Conservation (phyloP, 1,140 invertebrate genomes). For the Coelopa frigida region DNA sequence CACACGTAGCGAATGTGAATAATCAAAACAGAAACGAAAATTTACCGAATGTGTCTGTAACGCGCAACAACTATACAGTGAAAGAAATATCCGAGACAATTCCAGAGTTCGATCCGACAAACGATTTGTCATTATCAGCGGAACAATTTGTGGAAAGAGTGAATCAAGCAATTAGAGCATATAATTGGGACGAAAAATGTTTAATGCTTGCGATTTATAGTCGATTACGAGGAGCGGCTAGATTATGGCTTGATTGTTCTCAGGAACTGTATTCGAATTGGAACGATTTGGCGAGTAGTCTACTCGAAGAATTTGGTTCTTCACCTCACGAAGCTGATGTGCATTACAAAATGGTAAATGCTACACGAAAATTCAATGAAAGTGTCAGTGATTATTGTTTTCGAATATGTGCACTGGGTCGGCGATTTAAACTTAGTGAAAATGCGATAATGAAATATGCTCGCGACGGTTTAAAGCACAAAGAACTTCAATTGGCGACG, state of each 20-base stretch:
- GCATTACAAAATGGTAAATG: not conserved
- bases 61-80: no score
- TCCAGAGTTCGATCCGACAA: slow-evolving; percentile 10
- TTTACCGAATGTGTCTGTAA: no score
- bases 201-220: slow-evolving; percentile 6
- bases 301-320: slow-evolving; percentile 2
- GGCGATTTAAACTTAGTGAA: slow-evolving; percentile 1
- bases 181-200: slow-evolving; percentile 4
- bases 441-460: slow-evolving; percentile 5
- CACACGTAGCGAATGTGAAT: no score
- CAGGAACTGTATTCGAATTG: slow-evolving; percentile 1
- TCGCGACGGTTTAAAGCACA: slow-evolving; percentile 5
- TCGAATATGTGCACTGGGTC: not conserved
- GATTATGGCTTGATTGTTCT: slow-evolving; percentile 7
- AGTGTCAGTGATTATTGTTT: slow-evolving; percentile 7
- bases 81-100: slow-evolving; percentile 11
- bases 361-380: not conserved
- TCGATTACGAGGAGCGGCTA: slow-evolving; percentile 5
- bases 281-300: not conserved
- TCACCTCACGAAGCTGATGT: slow-evolving; percentile 6
- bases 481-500: not conserved
- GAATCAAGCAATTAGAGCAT: slow-evolving; percentile 6
- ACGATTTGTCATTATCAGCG: slow-evolving; percentile 7
- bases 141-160: slow-evolving; percentile 14
- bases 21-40: no score